These are phyloP conservation scores for Chesias legatella DNA, from an alignment of 2,888 invertebrate species.

Conservation along the genomic window DNA sequence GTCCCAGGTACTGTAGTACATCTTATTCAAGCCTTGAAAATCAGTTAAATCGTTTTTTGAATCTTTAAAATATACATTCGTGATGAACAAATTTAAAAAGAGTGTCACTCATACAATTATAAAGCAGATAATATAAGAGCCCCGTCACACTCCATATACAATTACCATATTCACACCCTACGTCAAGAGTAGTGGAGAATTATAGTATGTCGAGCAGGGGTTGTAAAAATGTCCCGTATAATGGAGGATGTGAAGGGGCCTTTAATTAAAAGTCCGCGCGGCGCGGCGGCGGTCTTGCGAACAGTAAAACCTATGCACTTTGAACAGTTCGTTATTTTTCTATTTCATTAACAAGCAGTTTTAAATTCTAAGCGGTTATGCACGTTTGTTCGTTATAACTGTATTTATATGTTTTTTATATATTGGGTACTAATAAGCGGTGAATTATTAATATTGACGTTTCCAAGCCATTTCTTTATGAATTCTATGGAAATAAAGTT, in stretches of 20 bases:
- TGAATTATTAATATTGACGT: too few species aligned
- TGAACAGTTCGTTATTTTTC: slow-evolving; percentile 55
- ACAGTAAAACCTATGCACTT: slow-evolving; percentile 64
- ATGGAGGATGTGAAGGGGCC: slow-evolving; percentile 63
- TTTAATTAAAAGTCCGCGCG: slow-evolving; percentile 76
- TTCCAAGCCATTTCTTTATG: too few species aligned
- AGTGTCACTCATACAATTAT: background rate
- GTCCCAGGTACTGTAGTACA: too few species aligned
- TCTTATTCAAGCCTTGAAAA: too few species aligned
- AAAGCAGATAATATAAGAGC: slow-evolving; percentile 10
- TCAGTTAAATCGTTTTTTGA: too few species aligned
- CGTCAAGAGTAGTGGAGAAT: slow-evolving; percentile 12
- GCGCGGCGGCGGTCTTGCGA: slow-evolving; percentile 50
- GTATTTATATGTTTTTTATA: too few species aligned
- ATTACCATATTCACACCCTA: slow-evolving; percentile 17
- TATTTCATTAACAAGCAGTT: slow-evolving; percentile 42
- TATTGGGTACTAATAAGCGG: too few species aligned
- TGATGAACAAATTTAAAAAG: too few species aligned
- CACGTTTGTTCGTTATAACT: too few species aligned
- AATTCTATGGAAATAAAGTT: too few species aligned
- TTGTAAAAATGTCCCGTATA: slow-evolving; percentile 67
- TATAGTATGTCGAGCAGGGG: slow-evolving; percentile 40
- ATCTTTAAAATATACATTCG: too few species aligned
- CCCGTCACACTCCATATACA: slow-evolving; percentile 13
- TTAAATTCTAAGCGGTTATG: slow-evolving; percentile 17